Base-by-base conservation (phyloP, 2,113 vertebrate species). In the Genyomyrus donnyi region DNA sequence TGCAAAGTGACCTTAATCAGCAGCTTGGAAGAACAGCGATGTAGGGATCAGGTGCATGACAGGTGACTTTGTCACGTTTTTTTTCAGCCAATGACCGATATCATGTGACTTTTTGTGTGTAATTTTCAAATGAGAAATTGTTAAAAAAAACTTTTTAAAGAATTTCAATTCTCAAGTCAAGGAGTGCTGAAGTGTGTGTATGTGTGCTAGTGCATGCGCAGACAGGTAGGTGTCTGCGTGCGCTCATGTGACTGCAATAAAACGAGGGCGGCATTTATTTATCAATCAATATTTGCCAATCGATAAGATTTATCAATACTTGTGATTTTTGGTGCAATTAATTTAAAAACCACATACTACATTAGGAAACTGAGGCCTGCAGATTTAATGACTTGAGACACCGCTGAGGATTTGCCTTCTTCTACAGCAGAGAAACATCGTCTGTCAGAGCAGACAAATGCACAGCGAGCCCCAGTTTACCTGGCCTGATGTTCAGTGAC, bases 1-100 rank as follows among this genome's bases (percentile, higher is more conserved):
- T 80, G 74, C 74, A 80, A 77, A 77, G 74, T 80, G 74, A 42
- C 74, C 74, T 42, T 80, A 80, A 80, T 80, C 35, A 39, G 74
- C 17, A 31, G 27, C 35, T 31, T 13, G 31, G 3, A 74, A 35
- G 66, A 15, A 62, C 27, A 74, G 66, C 1, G 74, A 80, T 19
- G 74, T 2, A 19, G 74, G 5, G 15, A 19, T 35, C 15, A 27
- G 62, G 11, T 19, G 15, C 5, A 80, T 19, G 35, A 17, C 74
- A 80, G 74, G 4, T 39, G 74, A 42, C 17, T 42, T 80, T 19
- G 17, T 39, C 31, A 39, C 31, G 31, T 1, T 39, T 35, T 77
- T 56, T 77, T 15, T 39, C 70, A 77, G 70, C 74, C 35, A 39
- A 19, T 39, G 31, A 77, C 17, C 17, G 31, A 39, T 39, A 35